phyloP scores from a whole-genome alignment of 2,113 vertebrate genomes.

The Cinclus mexicanus region DNA sequence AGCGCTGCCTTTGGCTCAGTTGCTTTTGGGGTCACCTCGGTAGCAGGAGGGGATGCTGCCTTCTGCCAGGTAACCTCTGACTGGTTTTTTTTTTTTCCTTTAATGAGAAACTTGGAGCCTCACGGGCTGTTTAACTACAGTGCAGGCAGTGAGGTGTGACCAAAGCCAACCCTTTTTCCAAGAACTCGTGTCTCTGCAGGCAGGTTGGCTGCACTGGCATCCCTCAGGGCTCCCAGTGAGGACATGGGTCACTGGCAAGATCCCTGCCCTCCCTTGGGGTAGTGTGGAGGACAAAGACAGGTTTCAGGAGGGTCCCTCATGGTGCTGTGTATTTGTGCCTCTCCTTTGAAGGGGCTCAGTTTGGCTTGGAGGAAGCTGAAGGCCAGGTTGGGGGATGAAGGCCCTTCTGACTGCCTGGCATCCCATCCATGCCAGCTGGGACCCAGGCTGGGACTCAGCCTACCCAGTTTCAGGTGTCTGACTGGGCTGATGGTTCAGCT shows the following conservation, averaged over 20 bases:
- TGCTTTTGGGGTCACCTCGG: not conserved
- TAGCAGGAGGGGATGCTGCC: not conserved
- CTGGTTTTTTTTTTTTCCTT: not conserved
- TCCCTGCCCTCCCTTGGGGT: not conserved
- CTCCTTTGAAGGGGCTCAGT: not conserved
- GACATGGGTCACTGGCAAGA: rapidly evolving
- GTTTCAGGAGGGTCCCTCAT: not conserved
- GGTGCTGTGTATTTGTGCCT: not conserved
- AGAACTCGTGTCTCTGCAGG: not conserved
- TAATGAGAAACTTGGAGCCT: conserved; percentile 36
- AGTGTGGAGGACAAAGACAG: rapidly evolving
- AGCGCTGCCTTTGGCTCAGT: not conserved
- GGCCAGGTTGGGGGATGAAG: not conserved
- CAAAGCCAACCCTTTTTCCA: not conserved
- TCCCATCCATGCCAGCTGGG: not conserved
- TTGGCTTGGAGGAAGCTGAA: not conserved
- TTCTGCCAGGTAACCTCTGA: not conserved
- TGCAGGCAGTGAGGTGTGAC: not conserved
- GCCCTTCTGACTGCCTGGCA: not conserved
- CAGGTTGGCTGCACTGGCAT: rapidly evolving
- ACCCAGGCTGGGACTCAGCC: rapidly evolving
- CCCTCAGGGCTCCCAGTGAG: not conserved
- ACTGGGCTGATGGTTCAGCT: not conserved
- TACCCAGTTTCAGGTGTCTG: not conserved
- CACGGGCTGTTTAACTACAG: conserved; percentile 28